These are phyloP conservation scores for Arctopsyche grandis DNA, from an alignment of 1,140 invertebrate genomes.

Conservation along the genomic window DNA sequence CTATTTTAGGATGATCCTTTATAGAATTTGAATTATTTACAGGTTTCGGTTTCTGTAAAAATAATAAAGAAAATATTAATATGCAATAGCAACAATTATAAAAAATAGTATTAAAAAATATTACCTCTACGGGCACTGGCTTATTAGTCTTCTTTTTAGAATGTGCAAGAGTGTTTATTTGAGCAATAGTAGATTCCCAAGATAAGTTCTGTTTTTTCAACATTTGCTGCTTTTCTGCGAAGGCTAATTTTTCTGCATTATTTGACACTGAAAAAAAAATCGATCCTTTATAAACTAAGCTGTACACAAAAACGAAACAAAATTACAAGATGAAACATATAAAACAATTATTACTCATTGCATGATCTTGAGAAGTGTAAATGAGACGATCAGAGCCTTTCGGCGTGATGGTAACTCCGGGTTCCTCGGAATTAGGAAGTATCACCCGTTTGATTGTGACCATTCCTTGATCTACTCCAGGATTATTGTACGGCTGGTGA, in stretches of 20 bases:
- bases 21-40: background rate
- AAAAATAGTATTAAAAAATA: background rate
- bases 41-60: background rate
- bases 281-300: background rate
- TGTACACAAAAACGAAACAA: background rate
- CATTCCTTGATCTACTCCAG: conserved; percentile 40
- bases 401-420: conserved; percentile 49
- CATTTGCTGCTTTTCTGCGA: conserved; percentile 41
- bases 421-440: conserved; percentile 41
- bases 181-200: conserved; percentile 64
- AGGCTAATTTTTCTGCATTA: background rate
- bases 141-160: conserved; percentile 55
- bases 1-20: background rate
- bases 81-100: background rate
- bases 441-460: conserved; percentile 50
- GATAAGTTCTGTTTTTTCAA: conserved; percentile 59
- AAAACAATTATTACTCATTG: conserved; percentile 18
- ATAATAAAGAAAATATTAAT: conserved; percentile 8
- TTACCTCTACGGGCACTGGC: conserved; percentile 55
- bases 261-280: conserved; percentile 24
- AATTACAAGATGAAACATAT: background rate
- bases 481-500: background rate
- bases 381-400: conserved; percentile 44
- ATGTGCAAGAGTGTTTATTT: conserved; percentile 63
- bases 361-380: conserved; percentile 35